These are phyloP conservation scores for Molorchus minor DNA, from an alignment of 2,888 invertebrate genomes.

Conservation along the genomic window DNA sequence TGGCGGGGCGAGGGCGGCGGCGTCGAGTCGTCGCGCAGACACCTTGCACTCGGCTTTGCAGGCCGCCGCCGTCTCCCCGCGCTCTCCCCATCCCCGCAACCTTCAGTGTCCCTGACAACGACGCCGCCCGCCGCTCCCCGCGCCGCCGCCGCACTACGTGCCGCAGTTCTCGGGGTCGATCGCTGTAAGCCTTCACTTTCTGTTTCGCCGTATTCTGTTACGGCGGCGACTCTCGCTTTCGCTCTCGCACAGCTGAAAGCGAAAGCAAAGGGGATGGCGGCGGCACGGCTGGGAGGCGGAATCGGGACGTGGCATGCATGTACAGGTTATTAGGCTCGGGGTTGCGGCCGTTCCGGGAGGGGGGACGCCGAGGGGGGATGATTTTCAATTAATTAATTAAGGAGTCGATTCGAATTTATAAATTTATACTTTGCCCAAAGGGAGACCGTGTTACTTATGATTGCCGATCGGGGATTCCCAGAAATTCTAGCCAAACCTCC, in stretches of 20 bases:
- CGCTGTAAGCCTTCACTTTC: slow-evolving; percentile 48
- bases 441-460: no score
- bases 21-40: slow-evolving; percentile 60
- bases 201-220: slow-evolving; percentile 40
- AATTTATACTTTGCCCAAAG: no score
- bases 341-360: not conserved
- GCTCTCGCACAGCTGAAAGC: slow-evolving; percentile 11
- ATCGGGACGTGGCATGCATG: slow-evolving; percentile 14
- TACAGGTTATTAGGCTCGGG: slow-evolving; percentile 7
- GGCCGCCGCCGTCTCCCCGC: slow-evolving; percentile 58
- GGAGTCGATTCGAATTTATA: no score
- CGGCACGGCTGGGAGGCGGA: not conserved
- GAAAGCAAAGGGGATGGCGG: slow-evolving; percentile 1
- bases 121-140: slow-evolving; percentile 36
- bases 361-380: not conserved
- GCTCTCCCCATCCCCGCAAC: slow-evolving; percentile 54
- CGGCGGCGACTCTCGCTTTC: slow-evolving; percentile 15
- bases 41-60: slow-evolving; percentile 62
- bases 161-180: slow-evolving; percentile 45
- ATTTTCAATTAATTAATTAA: no score
- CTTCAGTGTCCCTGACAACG: slow-evolving; percentile 49
- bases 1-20: slow-evolving; percentile 23
- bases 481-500: no score
- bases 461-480: no score
- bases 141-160: slow-evolving; percentile 43